Evolutionary conservation across 2,113 vertebrate genomes (phyloP).

Genomic region (Acrocephalus kingi): DNA sequence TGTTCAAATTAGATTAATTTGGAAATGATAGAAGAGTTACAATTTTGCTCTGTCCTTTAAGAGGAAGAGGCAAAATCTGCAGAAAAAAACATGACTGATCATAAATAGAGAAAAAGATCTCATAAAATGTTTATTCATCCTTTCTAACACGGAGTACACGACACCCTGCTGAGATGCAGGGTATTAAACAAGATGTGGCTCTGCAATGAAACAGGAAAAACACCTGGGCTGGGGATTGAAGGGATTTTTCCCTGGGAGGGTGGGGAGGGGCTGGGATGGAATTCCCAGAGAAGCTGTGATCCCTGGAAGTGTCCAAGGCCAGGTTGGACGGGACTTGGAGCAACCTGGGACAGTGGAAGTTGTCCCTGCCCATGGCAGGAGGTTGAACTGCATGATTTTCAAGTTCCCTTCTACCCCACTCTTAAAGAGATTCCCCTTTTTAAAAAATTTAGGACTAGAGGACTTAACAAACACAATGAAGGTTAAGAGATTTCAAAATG

Average conservation of each 20-base stretch:
- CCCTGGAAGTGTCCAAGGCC: background rate
- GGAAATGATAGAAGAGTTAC: background rate
- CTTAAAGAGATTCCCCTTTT: background rate
- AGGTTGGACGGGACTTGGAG: background rate
- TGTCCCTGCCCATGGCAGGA: background rate
- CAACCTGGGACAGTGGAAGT: fast-evolving
- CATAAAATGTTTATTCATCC: conserved; percentile 37
- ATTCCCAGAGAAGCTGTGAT: background rate
- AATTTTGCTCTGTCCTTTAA: background rate
- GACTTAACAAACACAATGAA: background rate
- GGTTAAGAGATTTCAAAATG: background rate
- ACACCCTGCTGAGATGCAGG: background rate
- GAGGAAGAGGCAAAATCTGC: background rate
- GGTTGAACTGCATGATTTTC: fast-evolving
- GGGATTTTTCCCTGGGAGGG: background rate
- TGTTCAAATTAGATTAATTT: conserved; percentile 48
- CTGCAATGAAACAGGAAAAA: background rate
- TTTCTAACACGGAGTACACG: background rate
- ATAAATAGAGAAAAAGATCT: conserved; percentile 14
- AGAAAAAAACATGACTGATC: conserved; percentile 4
- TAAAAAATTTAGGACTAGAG: background rate
- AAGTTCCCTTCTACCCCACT: background rate
- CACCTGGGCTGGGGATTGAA: background rate
- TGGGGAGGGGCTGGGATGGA: background rate
- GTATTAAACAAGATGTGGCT: conserved; percentile 34